A percentile compares a stretch with the other conserved stretches of the same genome.
phyloP scores from a whole-genome alignment of 1,140 invertebrate genomes.

The Conopomorpha cramerella region DNA sequence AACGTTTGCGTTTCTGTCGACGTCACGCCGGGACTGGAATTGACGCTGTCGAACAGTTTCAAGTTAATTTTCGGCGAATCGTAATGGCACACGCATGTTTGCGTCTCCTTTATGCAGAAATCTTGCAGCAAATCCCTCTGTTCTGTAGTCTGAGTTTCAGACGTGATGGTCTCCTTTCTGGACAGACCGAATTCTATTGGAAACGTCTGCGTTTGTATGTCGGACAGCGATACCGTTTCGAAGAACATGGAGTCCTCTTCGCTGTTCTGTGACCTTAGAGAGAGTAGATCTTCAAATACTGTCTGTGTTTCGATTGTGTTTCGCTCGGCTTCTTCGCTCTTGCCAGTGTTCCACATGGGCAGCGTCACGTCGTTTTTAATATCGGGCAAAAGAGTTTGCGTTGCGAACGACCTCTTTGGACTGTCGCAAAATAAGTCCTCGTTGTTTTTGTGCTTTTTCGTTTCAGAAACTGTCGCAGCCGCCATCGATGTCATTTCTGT shows the following conservation, averaged over 20 bases:
- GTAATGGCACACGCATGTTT: conserved; percentile 33
- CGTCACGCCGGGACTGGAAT: conserved; percentile 22
- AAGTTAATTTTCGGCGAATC: conserved; percentile 20
- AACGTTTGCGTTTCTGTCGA: conserved; percentile 38
- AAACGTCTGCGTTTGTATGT: conserved; percentile 45
- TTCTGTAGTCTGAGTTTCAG: conserved; percentile 16
- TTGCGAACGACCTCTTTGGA: conserved; percentile 32
- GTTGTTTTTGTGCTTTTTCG: conserved; percentile 11
- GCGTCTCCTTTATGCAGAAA: conserved; percentile 40
- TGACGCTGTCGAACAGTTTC: conserved; percentile 18
- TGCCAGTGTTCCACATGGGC: conserved; percentile 15
- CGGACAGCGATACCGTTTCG: conserved; percentile 31
- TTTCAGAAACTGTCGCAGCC: conserved; percentile 5
- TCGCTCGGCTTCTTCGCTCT: conserved; percentile 9
- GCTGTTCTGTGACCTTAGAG: conserved; percentile 26
- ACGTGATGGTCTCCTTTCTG: conserved; percentile 30
- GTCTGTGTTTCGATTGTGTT: conserved; percentile 45
- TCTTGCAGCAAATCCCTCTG: conserved; percentile 24
- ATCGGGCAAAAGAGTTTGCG: conserved; percentile 22
- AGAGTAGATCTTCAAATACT: conserved; percentile 31
- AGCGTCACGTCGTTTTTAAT: conserved; percentile 34
- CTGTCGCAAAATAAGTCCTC: conserved; percentile 18
- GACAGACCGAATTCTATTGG: conserved; percentile 34
- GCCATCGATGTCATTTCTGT: too few relatives aligned
- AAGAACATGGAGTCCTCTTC: conserved; percentile 40